Evolutionary conservation across 37 sponge, comb jelly and placozoan genomes (phyloP).

Genomic region (Amphimedon queenslandica): DNA sequence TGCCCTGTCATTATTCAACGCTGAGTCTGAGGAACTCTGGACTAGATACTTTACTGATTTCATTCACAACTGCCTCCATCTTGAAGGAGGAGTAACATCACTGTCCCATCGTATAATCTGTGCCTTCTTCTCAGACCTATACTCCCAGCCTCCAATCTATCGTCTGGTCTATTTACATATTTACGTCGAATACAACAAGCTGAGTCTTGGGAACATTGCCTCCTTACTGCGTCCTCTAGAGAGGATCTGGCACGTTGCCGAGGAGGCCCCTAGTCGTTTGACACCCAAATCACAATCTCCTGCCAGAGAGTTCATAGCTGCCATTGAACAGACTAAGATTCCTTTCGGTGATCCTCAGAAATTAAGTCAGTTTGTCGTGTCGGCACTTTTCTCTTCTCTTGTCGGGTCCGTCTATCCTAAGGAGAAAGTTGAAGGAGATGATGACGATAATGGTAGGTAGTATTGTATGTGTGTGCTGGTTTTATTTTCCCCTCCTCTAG

Average conservation of each 20-base stretch:
- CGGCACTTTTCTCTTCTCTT: conserved; percentile 42
- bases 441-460: no score
- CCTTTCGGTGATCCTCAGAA: conserved; percentile 30
- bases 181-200: conserved; percentile 39
- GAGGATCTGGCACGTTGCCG: conserved; percentile 8
- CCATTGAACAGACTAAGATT: conserved; percentile 11
- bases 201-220: conserved; percentile 53
- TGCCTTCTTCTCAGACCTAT: conserved; percentile 29
- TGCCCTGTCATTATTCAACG: not conserved
- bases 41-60: conserved; percentile 60
- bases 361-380: conserved; percentile 36
- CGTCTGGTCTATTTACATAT: conserved; percentile 33
- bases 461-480: no score
- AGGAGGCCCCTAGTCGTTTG: not conserved
- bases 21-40: conserved; percentile 29
- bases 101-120: conserved; percentile 33
- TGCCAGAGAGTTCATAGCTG: conserved; percentile 9
- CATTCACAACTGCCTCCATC: conserved; percentile 35
- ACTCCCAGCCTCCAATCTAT: not conserved
- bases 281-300: not conserved
- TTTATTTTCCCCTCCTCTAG: not conserved
- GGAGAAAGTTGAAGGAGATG: not conserved
- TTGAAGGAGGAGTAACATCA: conserved; percentile 7
- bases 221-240: conserved; percentile 55
- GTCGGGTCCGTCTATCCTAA: conserved; percentile 17